Conservation (phyloP, 2,888 invertebrate genomes). For the Cynaeus angustus region DNA sequence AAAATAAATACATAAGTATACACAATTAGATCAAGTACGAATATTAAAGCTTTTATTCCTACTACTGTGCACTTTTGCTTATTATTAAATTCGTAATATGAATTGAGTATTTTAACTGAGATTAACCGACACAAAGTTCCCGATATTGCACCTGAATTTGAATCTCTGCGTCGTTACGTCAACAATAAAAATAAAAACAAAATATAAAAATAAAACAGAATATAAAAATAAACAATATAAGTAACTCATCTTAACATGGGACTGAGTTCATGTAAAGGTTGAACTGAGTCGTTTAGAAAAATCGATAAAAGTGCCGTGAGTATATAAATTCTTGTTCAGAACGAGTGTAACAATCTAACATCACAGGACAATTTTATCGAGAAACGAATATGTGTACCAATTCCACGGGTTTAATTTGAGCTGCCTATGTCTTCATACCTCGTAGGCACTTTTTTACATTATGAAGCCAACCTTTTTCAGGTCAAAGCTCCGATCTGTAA, state of each 20-base stretch:
- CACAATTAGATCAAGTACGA: slow-evolving; percentile 47
- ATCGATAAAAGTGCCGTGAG: slow-evolving; percentile 45
- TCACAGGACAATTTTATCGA: slow-evolving; percentile 46
- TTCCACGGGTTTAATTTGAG: slow-evolving; percentile 42
- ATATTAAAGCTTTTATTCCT: slow-evolving; percentile 48
- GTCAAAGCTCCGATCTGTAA: slow-evolving; percentile 69
- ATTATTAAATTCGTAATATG: slow-evolving; percentile 24
- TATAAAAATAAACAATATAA: slow-evolving; percentile 41
- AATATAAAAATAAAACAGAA: slow-evolving; percentile 25
- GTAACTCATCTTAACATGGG: slow-evolving; percentile 16
- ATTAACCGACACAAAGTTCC: too few species aligned
- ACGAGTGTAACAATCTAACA: slow-evolving; percentile 27
- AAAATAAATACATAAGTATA: slow-evolving; percentile 46
- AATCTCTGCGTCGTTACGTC: neutral
- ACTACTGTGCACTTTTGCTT: slow-evolving; percentile 48
- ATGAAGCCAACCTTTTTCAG: slow-evolving; percentile 73
- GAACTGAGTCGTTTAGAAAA: slow-evolving; percentile 14
- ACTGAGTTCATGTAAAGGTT: slow-evolving; percentile 13
- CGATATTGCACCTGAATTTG: neutral
- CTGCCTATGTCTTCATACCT: slow-evolving; percentile 65
- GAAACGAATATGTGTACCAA: slow-evolving; percentile 37
- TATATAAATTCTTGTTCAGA: slow-evolving; percentile 14
- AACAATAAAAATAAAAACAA: slow-evolving; percentile 13
- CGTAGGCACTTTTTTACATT: slow-evolving; percentile 70
- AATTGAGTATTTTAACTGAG: slow-evolving; percentile 37